phyloP scores from a whole-genome alignment of 2,113 vertebrate species.

The Argyrosomus japonicus region DNA sequence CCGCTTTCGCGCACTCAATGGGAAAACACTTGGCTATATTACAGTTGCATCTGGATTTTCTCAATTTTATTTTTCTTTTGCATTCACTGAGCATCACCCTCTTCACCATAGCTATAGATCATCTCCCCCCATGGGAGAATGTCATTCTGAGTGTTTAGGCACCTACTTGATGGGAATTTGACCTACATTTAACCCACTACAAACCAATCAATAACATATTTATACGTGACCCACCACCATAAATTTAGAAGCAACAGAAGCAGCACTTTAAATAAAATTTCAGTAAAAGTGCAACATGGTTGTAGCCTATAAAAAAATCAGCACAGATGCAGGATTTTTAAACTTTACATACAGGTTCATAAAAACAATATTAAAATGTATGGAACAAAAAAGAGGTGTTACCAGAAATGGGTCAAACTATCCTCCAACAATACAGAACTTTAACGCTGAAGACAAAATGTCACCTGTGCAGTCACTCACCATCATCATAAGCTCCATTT shows the following conservation, averaged over 20 bases:
- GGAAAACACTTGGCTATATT: constrained; percentile 28
- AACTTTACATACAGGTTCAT: background rate
- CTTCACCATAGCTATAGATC: constrained; percentile 30
- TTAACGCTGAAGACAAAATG: background rate
- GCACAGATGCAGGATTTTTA: background rate
- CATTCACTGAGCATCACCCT: constrained; percentile 10
- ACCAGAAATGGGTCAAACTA: background rate
- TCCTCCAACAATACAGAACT: background rate
- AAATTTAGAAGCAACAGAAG: background rate
- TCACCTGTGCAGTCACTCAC: background rate
- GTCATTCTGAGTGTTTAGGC: constrained; percentile 12
- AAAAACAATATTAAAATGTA: background rate
- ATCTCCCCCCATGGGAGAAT: constrained; percentile 12
- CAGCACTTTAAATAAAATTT: background rate
- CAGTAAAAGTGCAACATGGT: background rate
- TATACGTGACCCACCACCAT: background rate
- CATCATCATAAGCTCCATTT: background rate
- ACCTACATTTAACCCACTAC: constrained; percentile 11
- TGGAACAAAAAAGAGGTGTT: background rate
- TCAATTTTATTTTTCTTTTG: constrained; percentile 23
- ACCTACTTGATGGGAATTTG: constrained; percentile 1
- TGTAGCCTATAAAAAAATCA: background rate
- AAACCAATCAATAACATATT: background rate
- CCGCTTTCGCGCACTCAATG: constrained; percentile 6
- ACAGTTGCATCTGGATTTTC: constrained; percentile 53